A percentile compares a stretch with the other conserved stretches of the same genome.
These are phyloP conservation scores for Panagrolaimus sp. DNA, from an alignment of 1,140 invertebrate genomes.

Conservation along the genomic window DNA sequence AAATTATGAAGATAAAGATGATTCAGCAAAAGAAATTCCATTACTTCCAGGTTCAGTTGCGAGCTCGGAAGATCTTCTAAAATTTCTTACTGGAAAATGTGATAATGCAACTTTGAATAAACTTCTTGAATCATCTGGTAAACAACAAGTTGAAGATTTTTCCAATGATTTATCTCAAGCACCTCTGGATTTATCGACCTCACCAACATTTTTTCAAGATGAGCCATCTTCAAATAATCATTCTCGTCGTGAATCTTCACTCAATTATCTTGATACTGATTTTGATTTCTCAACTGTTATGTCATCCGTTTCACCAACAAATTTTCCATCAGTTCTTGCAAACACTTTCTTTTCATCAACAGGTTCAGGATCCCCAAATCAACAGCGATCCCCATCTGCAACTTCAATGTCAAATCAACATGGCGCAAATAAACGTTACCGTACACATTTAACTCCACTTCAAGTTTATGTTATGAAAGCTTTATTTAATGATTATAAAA, in stretches of 20 bases:
- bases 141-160: too few relatives aligned
- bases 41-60: not conserved
- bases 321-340: not conserved
- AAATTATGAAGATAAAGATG: not conserved
- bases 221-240: constrained; percentile 15
- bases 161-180: constrained; percentile 22
- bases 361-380: constrained; percentile 1
- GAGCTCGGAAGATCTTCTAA: not conserved
- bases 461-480: constrained; percentile 72
- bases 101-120: not conserved
- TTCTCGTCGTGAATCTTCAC: not conserved
- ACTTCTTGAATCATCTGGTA: constrained; percentile 19
- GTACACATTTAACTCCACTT: constrained; percentile 57
- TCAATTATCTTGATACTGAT: not conserved
- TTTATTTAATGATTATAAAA: constrained; percentile 88
- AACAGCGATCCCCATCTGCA: constrained; percentile 37
- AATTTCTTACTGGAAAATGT: not conserved
- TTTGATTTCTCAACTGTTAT: constrained; percentile 17
- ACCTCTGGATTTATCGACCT: too few relatives aligned
- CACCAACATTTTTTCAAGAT: constrained; percentile 15
- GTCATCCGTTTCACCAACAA: constrained; percentile 20
- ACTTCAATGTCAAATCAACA: constrained; percentile 23
- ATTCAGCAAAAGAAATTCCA: not conserved
- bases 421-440: constrained; percentile 50
- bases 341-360: constrained; percentile 7